Evolutionary conservation across 1,140 invertebrate species (phyloP), one percentile per base, ranked within the genome.

Genomic region (Maniola jurtina): DNA sequence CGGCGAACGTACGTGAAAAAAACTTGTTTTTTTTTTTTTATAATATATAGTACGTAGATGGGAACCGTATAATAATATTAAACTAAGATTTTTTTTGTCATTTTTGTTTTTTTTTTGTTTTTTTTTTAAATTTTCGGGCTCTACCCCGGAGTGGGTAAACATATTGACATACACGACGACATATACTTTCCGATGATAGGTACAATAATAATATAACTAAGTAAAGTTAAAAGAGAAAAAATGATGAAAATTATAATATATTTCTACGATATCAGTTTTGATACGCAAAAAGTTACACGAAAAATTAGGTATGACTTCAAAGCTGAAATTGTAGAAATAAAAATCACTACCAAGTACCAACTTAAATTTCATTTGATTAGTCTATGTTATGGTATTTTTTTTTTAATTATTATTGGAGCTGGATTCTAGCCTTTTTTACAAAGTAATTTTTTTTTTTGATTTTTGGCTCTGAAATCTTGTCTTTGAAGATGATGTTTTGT

Each of bases 101-200:
- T 61, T 65, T 73, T 75, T 71, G 72, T 72, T 66, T 73, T 77
- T 69, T 71, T 71, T 25, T 77, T 79, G 67, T 78, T 80, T 83
- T 75, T 68, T 70, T 72, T 58, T 63, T 76, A 71, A 73, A 64
- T 72, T 73, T 71, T 73, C 68, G 79, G 66, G 79, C 83, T 81
- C 86, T 89, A 87, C 67, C 83, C 86, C 88, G 86, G 83, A 82
- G 79, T 61, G 84, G 85, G 83, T 70, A 73, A 81, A 77, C 80
- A 74, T 76, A 86, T 70, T 73, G 81, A 77, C 80, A 74, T 76
- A 86, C 83, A 87, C 86, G 84, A 88, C 88, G 86, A 90, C 88
- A 83, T 79, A 85, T 63, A 86, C 62, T 76, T 55, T 68, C 64
- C 63, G 72, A 77, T 77, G 72, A 77, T 77, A 72, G 65, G 66